A percentile compares a stretch with the other conserved stretches of the same genome.
phyloP scores from a whole-genome alignment of 2,888 invertebrate species.

The Dorcus parallelipipedus region DNA sequence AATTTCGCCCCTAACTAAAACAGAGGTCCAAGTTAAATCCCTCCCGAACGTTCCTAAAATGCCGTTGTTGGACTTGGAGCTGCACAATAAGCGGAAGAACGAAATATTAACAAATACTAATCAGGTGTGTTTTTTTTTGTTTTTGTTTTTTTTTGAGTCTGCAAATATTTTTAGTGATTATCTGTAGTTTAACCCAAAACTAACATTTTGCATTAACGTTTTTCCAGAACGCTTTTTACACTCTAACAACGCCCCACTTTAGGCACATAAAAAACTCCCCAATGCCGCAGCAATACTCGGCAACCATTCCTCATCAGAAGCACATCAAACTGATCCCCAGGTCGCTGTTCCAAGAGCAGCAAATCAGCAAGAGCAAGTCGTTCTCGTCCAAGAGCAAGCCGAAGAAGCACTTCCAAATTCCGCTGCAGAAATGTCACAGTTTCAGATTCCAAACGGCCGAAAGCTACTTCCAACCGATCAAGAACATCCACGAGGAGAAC shows the following conservation, averaged over 20 bases:
- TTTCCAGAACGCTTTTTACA: constrained; percentile 51
- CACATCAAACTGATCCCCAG: constrained; percentile 50
- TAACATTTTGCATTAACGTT: constrained; percentile 13
- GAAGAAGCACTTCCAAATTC: constrained; percentile 64
- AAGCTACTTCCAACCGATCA: constrained; percentile 64
- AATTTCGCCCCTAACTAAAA: constrained; percentile 2
- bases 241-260: constrained; percentile 52
- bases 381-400: constrained; percentile 46
- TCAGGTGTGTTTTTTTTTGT: constrained; percentile 44
- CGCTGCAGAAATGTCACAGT: constrained; percentile 63
- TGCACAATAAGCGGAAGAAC: constrained; percentile 30
- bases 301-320: constrained; percentile 57
- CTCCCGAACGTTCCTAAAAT: constrained; percentile 39
- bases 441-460: constrained; percentile 53
- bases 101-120: constrained; percentile 28
- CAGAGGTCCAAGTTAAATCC: not conserved
- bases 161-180: not conserved
- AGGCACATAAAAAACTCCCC: constrained; percentile 58
- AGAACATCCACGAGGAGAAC: constrained; percentile 56
- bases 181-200: not conserved
- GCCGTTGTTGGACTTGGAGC: constrained; percentile 42
- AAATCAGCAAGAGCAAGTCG: constrained; percentile 45
- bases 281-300: constrained; percentile 45
- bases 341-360: constrained; percentile 46
- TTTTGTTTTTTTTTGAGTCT: constrained; percentile 27